Conservation (phyloP, 2,797 vertebrate genomes). For the Falco berigora region DNA sequence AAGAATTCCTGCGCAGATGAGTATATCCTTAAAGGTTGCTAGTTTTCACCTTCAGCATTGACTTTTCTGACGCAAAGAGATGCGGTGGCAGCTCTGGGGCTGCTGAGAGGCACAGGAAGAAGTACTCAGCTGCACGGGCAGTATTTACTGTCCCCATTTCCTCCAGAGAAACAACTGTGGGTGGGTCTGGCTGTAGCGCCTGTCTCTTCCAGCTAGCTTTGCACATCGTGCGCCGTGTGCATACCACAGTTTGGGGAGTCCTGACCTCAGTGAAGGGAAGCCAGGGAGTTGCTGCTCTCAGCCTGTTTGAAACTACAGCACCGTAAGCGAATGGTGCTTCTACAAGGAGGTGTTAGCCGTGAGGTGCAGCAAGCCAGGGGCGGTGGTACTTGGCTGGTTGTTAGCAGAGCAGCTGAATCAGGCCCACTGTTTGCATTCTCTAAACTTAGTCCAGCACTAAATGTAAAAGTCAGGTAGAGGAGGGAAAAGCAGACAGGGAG, state of each 20-base stretch:
- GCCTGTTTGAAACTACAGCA: background rate
- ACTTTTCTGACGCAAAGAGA: background rate
- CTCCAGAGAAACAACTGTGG: background rate
- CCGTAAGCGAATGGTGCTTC: background rate
- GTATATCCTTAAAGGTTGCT: background rate
- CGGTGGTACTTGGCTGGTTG: background rate
- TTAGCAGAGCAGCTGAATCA: background rate
- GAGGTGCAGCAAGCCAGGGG: background rate
- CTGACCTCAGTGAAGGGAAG: background rate
- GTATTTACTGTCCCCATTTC: slow-evolving; percentile 3
- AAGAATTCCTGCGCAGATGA: background rate
- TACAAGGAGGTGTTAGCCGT: background rate
- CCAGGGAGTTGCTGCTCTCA: background rate
- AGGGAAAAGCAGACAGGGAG: background rate
- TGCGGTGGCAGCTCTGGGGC: background rate
- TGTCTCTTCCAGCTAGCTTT: background rate
- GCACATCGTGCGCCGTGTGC: background rate
- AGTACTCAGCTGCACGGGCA: background rate
- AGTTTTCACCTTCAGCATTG: background rate
- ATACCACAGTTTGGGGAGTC: background rate
- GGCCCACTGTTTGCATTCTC: background rate
- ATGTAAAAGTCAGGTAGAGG: background rate
- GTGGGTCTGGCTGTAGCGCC: background rate
- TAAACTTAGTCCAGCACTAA: background rate
- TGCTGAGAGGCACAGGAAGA: background rate